Conservation (phyloP, 2,797 vertebrate genomes). For the Emys orbicularis region DNA sequence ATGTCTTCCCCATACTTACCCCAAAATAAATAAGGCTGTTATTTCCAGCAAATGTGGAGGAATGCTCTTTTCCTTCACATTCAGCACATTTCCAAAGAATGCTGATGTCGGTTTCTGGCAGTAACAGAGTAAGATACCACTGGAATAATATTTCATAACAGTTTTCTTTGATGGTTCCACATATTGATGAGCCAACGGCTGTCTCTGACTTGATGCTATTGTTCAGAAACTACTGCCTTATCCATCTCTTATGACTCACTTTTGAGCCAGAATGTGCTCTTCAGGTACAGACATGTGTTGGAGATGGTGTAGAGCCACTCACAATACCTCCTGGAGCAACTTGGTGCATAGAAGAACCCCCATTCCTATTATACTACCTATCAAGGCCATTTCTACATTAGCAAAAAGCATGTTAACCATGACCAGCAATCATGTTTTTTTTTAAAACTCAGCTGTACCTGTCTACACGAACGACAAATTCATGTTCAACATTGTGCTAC, state of each 20-base stretch:
- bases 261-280: not conserved
- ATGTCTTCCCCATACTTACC: constrained; percentile 49
- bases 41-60: constrained; percentile 55
- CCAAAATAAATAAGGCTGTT: too few species aligned
- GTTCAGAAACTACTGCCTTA: not conserved
- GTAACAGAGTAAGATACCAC: constrained; percentile 8
- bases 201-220: not conserved
- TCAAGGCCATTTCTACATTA: not conserved
- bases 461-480: constrained; percentile 25
- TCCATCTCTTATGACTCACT: not conserved
- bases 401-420: not conserved
- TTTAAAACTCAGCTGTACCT: not conserved
- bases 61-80: constrained; percentile 60
- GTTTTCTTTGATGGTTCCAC: not conserved
- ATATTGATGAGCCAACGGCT: constrained; percentile 2
- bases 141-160: constrained; percentile 37
- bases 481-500: not conserved
- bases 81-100: constrained; percentile 63
- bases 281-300: not conserved
- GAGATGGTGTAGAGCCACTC: not conserved
- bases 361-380: not conserved
- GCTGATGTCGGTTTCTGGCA: not conserved
- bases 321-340: not conserved
- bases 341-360: not conserved
- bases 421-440: not conserved